Conservation (phyloP, 2,113 vertebrate species). For the Panthera leo region DNA sequence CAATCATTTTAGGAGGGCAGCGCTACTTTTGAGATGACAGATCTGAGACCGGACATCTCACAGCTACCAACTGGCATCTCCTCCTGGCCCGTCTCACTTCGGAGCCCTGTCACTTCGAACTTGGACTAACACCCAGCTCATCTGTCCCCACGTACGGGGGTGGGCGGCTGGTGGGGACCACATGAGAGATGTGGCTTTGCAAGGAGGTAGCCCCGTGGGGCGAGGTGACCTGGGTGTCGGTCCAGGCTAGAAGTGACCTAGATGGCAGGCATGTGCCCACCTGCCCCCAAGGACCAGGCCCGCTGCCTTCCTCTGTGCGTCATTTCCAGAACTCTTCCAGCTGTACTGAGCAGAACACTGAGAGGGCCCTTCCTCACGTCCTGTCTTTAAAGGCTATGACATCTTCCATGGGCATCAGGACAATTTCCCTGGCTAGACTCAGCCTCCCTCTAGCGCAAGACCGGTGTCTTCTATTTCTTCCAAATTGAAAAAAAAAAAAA, state of each 20-base stretch:
- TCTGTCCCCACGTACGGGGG: too few species aligned
- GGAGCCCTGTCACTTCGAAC: background rate
- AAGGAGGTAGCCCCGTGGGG: too few species aligned
- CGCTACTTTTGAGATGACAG: background rate
- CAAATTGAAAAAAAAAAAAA: background rate
- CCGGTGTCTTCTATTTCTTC: background rate
- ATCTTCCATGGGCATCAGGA: background rate
- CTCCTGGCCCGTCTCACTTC: background rate
- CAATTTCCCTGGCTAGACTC: background rate
- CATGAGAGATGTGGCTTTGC: too few species aligned
- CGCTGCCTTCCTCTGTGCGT: background rate
- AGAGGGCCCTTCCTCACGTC: background rate
- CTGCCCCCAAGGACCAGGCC: background rate
- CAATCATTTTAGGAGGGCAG: background rate
- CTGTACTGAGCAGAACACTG: background rate
- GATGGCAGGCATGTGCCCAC: accelerated
- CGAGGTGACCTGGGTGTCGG: too few species aligned
- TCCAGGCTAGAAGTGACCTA: too few species aligned
- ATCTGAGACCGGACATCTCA: background rate
- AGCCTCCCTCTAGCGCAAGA: background rate
- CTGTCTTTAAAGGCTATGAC: background rate
- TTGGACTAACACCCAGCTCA: background rate
- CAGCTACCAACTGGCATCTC: background rate
- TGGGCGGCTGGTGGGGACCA: too few species aligned
- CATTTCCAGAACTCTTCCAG: background rate